These are phyloP conservation scores for Drosophila subquinaria DNA, from an alignment of 2,888 invertebrate species.

Conservation along the genomic window DNA sequence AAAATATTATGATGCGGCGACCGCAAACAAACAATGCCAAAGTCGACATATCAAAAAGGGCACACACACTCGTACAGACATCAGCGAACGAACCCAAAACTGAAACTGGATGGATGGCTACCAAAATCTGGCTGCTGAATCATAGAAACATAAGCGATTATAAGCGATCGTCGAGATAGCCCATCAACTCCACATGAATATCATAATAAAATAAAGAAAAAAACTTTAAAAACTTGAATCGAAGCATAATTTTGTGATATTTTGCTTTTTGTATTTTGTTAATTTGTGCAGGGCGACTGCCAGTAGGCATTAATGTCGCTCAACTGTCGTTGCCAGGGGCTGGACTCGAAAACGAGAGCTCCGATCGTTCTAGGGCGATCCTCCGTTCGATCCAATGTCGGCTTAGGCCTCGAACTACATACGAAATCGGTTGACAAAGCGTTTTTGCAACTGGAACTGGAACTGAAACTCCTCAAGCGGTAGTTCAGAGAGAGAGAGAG, in stretches of 20 bases:
- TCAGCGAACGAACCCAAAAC: constrained; percentile 5
- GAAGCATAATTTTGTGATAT: constrained; percentile 32
- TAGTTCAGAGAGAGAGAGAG: background rate
- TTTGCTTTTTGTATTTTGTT: constrained; percentile 35
- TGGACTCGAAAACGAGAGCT: constrained; percentile 31
- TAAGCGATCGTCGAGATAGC: constrained; percentile 68
- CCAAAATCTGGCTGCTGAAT: constrained; percentile 74
- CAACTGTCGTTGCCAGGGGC: constrained; percentile 65
- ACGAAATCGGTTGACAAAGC: constrained; percentile 78
- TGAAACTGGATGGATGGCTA: constrained; percentile 73
- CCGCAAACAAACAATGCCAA: constrained; percentile 74
- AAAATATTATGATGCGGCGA: constrained; percentile 78
- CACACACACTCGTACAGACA: constrained; percentile 40
- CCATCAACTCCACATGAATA: constrained; percentile 55
- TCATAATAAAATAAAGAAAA: constrained; percentile 10
- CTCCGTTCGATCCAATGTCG: constrained; percentile 59
- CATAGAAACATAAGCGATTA: constrained; percentile 78
- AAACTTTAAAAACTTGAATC: constrained; percentile 37
- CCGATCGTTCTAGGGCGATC: constrained; percentile 65
- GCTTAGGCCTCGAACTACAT: constrained; percentile 74
- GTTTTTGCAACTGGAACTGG: constrained; percentile 60
- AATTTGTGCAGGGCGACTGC: constrained; percentile 77
- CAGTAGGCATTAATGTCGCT: constrained; percentile 79
- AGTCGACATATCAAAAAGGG: constrained; percentile 60
- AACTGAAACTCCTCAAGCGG: constrained; percentile 22